Evolutionary conservation across 2,888 invertebrate species (phyloP), one percentile per base, ranked within the genome.

Genomic region (Hypolimnas misippus): DNA sequence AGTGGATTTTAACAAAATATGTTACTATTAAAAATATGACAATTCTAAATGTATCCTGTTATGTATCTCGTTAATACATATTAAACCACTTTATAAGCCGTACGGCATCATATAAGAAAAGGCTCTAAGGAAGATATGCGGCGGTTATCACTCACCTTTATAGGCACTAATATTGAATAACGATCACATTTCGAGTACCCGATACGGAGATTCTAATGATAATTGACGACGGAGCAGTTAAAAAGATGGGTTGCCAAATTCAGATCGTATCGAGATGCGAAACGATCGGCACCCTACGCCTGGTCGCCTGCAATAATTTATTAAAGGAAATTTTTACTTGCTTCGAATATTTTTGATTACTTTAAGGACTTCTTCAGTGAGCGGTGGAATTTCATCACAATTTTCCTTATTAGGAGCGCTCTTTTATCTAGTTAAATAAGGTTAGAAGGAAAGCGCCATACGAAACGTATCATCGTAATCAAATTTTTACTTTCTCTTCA

Each of bases 101-200:
- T 57, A 55, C 19, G 35, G 55, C 40, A 10, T 46, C n/a, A 44
- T 56, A 56, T 53, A 52, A 61, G 57, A 62, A 77, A 66, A 75
- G 72, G 74, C 74, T 74, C 65, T 70, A 62, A 55, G 67, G 66
- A 73, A 77, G 80, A 81, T 83, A 76, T 53, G 21, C 14, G 77
- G 73, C 73, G 83, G 87, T 82, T 87, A 89, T 89, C 83, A 84
- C 76, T 88, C 87, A 87, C 87, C 86, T 89, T 89, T 89, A 89
- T 89, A 82, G 88, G 73, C 87, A 84, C 82, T 89, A 88, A 89
- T 87, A 84, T 84, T 89, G 87, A 89, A 80, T 87, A 84, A 89
- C 78, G 85, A 75, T 74, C 77, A 75, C 71, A 70, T 74, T 79
- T 77, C 77, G 76, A 76, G 73, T 72, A 75, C 76, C 79, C 58